Percentiles rank a stretch among this genome's conserved stretches.
These are phyloP conservation scores for Geotrupes spiniger DNA, from an alignment of 2,888 invertebrate genomes.

Conservation along the genomic window DNA sequence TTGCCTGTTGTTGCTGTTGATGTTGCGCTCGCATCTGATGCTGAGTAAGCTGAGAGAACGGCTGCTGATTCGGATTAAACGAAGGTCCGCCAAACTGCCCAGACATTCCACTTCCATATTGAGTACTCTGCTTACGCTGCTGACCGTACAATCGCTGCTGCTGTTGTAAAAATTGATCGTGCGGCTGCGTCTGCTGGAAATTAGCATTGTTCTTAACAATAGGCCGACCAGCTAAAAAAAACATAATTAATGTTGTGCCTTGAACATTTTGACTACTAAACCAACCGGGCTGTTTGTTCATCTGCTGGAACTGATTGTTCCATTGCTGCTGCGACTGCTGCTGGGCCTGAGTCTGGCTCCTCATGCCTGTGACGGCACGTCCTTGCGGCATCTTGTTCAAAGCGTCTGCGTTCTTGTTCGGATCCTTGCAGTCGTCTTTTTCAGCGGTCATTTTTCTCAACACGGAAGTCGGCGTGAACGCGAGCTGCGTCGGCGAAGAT, in stretches of 20 bases:
- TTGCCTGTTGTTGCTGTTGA: conserved; percentile 50
- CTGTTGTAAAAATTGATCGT: conserved; percentile 46
- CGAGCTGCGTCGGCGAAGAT: conserved; percentile 67
- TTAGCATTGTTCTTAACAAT: conserved; percentile 57
- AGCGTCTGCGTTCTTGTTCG: conserved; percentile 17
- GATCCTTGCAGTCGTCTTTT: conserved; percentile 57
- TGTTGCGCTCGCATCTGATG: conserved; percentile 43
- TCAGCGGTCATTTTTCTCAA: conserved; percentile 93
- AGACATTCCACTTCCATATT: conserved; percentile 20
- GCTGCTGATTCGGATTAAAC: conserved; percentile 19
- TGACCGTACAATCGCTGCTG: conserved; percentile 43
- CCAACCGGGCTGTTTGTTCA: conserved; percentile 34
- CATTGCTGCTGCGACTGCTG: conserved; percentile 34
- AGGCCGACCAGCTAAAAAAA: conserved; percentile 50
- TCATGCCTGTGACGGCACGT: conserved; percentile 46
- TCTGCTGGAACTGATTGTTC: conserved; percentile 38
- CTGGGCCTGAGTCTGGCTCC: conserved; percentile 32
- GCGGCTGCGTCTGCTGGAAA: conserved; percentile 42
- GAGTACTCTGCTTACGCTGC: conserved; percentile 31
- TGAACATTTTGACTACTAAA: not conserved
- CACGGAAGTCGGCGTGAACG: conserved; percentile 92
- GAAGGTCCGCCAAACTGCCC: conserved; percentile 29
- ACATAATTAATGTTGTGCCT: not conserved
- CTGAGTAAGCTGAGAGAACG: conserved; percentile 37
- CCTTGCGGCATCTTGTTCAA: conserved; percentile 37